Percentiles rank a stretch among this genome's conserved stretches.
Conservation (phyloP, 2,888 invertebrate genomes). For the Tryphoninae sp. region DNA sequence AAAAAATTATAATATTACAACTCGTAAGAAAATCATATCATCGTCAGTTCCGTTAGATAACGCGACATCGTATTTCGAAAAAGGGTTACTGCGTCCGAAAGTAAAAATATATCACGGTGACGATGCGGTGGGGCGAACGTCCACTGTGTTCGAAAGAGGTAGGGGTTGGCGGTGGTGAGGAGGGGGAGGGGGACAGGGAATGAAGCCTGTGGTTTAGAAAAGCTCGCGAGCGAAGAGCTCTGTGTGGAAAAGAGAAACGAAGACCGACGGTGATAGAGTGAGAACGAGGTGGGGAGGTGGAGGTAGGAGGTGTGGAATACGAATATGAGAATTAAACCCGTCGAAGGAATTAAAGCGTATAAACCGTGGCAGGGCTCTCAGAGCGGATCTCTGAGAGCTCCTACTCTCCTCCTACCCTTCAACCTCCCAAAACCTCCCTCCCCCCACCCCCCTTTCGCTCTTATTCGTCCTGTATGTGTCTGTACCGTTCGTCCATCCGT, state of each 20-base stretch:
- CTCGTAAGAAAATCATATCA: too few species aligned
- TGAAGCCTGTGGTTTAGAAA: constrained; percentile 1
- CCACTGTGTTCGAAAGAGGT: constrained; percentile 69
- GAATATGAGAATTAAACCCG: constrained; percentile 81
- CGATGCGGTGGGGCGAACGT: constrained; percentile 47
- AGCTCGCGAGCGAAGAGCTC: neutral
- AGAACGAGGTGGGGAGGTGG: constrained; percentile 59
- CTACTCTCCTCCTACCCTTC: constrained; percentile 20
- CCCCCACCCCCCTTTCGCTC: constrained; percentile 4
- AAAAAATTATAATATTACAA: too few species aligned
- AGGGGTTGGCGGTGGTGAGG: constrained; percentile 45
- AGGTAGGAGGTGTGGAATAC: constrained; percentile 75
- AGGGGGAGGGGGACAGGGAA: constrained; percentile 54
- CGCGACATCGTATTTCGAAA: constrained; percentile 3
- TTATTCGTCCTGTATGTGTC: constrained; percentile 29
- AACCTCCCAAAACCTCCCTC: neutral
- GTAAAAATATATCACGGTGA: neutral
- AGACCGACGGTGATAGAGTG: constrained; percentile 14
- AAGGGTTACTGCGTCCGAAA: neutral
- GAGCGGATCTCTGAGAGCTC: constrained; percentile 57
- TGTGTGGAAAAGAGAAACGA: neutral
- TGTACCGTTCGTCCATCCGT: constrained; percentile 52
- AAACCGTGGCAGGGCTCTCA: constrained; percentile 67
- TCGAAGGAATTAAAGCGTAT: constrained; percentile 81
- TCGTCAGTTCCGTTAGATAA: too few species aligned